Conservation (phyloP, 2,113 vertebrate genomes). For the Hipposideros armiger region DNA sequence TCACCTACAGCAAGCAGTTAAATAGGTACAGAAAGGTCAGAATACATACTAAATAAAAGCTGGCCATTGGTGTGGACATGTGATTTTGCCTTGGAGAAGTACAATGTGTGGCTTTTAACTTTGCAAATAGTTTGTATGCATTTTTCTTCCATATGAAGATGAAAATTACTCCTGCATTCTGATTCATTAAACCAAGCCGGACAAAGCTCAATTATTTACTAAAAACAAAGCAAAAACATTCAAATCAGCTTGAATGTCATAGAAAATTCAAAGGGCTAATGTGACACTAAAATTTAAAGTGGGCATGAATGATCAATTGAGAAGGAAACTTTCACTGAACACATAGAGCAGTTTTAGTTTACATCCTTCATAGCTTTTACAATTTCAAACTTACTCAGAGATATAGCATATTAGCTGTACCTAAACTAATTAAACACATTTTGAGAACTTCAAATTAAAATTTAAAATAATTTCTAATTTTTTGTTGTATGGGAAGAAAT, state of each 20-base stretch:
- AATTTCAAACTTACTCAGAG: not conserved
- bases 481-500: not conserved
- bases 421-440: not conserved
- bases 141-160: not conserved
- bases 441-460: not conserved
- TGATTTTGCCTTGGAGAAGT: not conserved
- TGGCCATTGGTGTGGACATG: not conserved
- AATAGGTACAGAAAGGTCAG: not conserved
- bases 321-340: not conserved
- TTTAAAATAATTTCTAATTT: constrained; percentile 27
- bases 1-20: not conserved
- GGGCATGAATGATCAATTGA: not conserved
- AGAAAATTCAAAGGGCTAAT: not conserved
- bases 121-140: not conserved
- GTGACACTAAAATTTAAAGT: not conserved
- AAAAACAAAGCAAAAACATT: not conserved
- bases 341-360: not conserved
- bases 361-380: constrained; percentile 14
- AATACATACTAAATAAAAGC: not conserved
- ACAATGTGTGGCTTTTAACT: not conserved
- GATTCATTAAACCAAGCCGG: not conserved
- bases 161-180: not conserved
- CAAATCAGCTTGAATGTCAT: not conserved
- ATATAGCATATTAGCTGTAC: not conserved
- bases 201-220: not conserved